Evolutionary conservation across 2,888 invertebrate species (phyloP).

Genomic region (Arenicola marina): DNA sequence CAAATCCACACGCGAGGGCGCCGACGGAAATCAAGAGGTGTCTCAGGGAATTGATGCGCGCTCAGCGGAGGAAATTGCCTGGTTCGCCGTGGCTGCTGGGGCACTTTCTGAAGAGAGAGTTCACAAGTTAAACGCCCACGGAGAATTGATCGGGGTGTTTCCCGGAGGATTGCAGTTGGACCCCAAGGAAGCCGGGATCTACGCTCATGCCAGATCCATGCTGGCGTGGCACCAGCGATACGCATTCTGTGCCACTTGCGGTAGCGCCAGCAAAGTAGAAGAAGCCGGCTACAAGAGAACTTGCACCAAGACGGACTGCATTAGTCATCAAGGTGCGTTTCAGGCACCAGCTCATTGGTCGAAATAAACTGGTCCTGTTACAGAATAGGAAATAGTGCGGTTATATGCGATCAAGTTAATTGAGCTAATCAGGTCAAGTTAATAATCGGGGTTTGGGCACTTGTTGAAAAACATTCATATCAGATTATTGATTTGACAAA

Average conservation of each 20-base stretch:
- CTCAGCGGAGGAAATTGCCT: conserved; percentile 28
- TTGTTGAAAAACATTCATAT: too few relatives aligned
- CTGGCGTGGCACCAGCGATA: conserved; percentile 62
- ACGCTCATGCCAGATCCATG: conserved; percentile 59
- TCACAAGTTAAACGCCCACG: conserved; percentile 12
- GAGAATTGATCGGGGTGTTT: conserved; percentile 4
- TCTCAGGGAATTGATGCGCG: too few relatives aligned
- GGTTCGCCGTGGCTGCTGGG: conserved; percentile 52
- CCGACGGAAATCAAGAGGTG: too few relatives aligned
- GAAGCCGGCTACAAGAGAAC: conserved; percentile 56
- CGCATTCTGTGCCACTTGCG: conserved; percentile 62
- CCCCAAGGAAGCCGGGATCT: conserved; percentile 51
- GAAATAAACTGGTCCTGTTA: too few relatives aligned
- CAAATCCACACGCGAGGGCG: too few relatives aligned
- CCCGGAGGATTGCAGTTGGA: conserved; percentile 44
- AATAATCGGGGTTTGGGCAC: too few relatives aligned
- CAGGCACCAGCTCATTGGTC: too few relatives aligned
- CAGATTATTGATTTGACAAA: too few relatives aligned
- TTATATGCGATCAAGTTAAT: too few relatives aligned
- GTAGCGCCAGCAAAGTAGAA: conserved; percentile 45
- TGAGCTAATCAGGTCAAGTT: too few relatives aligned
- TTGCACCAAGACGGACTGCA: conserved; percentile 48
- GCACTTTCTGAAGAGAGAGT: conserved; percentile 15
- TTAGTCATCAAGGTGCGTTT: conserved; percentile 49
- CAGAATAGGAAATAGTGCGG: too few relatives aligned